Evolutionary conservation across 2,113 vertebrate genomes (phyloP).

Genomic region (Isurus oxyrinchus): DNA sequence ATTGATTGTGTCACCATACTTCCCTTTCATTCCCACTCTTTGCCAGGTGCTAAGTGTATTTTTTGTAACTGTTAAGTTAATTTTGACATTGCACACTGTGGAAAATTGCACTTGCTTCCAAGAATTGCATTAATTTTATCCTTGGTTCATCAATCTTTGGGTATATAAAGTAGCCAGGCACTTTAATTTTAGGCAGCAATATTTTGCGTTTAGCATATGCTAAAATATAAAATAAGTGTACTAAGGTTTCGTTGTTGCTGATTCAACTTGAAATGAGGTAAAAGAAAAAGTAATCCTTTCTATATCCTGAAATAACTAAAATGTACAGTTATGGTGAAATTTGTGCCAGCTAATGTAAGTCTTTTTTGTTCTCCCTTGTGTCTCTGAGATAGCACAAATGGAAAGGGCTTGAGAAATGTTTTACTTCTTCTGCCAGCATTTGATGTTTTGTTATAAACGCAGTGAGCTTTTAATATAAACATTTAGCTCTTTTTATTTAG

Average conservation of each 20-base stretch:
- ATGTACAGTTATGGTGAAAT: not conserved
- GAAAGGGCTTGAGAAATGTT: not conserved
- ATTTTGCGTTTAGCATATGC: conserved; percentile 9
- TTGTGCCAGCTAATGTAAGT: not conserved
- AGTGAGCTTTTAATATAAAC: not conserved
- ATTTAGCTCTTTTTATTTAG: not conserved
- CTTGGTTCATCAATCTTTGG: not conserved
- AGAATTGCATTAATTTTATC: conserved; percentile 6
- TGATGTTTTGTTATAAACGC: not conserved
- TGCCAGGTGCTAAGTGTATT: not conserved
- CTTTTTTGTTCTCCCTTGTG: not conserved
- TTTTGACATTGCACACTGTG: conserved; percentile 3
- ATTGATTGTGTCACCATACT: not conserved
- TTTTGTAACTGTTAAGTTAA: not conserved
- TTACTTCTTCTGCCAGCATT: not conserved
- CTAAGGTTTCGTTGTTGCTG: not conserved
- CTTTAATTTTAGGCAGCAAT: not conserved
- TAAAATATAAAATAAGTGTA: not conserved
- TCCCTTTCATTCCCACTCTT: not conserved
- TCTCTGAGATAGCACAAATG: not conserved
- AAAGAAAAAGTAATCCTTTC: conserved; percentile 1
- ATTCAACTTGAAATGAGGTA: not conserved
- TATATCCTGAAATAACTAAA: not conserved
- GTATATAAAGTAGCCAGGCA: not conserved
- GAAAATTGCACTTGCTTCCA: not conserved